Conservation (phyloP, 2,797 vertebrate species). For the Cottoperca gobio region DNA sequence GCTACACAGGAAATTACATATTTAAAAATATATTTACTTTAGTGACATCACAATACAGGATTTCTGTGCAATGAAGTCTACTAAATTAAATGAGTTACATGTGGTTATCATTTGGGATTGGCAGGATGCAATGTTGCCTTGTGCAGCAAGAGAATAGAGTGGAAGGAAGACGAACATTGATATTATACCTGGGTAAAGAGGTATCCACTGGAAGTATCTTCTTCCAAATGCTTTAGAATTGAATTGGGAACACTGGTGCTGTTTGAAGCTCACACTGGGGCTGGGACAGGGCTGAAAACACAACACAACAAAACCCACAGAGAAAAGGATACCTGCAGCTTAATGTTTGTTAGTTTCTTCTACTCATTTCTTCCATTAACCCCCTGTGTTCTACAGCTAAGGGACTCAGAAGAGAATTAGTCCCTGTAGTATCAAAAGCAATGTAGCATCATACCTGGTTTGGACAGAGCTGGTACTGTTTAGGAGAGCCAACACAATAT, state of each 20-base stretch:
- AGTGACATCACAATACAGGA: background rate
- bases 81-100: background rate
- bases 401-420: background rate
- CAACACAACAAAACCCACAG: conserved; percentile 29
- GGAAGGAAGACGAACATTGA: background rate
- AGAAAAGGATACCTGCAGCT: background rate
- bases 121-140: background rate
- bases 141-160: background rate
- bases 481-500: conserved; percentile 86
- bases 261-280: conserved; percentile 89
- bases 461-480: conserved; percentile 89
- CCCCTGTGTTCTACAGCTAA: background rate
- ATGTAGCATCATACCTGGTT: conserved; percentile 83
- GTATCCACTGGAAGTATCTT: conserved; percentile 88
- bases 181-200: conserved; percentile 89
- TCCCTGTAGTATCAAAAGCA: background rate
- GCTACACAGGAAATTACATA: conserved; percentile 78
- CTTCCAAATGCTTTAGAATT: conserved; percentile 91
- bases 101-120: background rate
- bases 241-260: conserved; percentile 92
- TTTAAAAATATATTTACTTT: background rate
- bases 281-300: conserved; percentile 85
- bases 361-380: background rate
- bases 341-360: too few relatives aligned
- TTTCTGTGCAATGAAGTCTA: background rate